Base-by-base conservation (phyloP, 2,888 invertebrate genomes). In the Macaria liturata region DNA sequence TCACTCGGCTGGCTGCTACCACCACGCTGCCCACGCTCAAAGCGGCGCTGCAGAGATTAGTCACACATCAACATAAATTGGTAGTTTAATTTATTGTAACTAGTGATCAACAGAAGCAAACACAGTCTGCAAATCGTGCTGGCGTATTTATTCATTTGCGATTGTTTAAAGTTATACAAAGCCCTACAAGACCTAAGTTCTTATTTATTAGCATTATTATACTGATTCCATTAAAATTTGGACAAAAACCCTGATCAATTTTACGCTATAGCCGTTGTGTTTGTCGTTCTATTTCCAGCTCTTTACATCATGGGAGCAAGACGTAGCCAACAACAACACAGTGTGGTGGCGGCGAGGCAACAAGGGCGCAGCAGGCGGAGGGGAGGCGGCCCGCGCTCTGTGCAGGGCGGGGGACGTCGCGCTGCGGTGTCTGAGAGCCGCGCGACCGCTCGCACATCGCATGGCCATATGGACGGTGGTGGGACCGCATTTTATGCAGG, bases 401-500 rank as follows among this genome's bases (percentile, higher is more conserved):
- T 96, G 97, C 71, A 93, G 98, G 57, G 95, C 98, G 32, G 97
- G 97, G 0, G 98, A 98, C 80, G 96, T 98, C 0, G 96, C 98
- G 69, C 88, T 98, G 64, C 95, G 96, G 70, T 97, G 98, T 54
- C 95, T 97, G 8, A 93, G 96, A 59, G 97, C 97, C 49, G 96
- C 97, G 0, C 84, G 98, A 0, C 98, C 98, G 0, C 87, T 98
- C 32, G 94, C 98, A 46, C 99, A 99, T 79, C 95, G 98, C 53
- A 96, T 99, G 94, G 95, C 96, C 68, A 95, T 96, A 31, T 99
- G 98, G 98, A 97, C 97, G 8, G 95, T 98, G 0, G 95, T 97
- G 0, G 97, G 98, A 0, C 97, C 97, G 0, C 98, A 98, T 84
- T 95, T 98, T 55, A 98, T 98, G 95, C 98, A 98, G 94, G 96